Percentiles rank a stretch among this genome's conserved stretches.
These are phyloP conservation scores for Epizoanthus ramosus DNA, from an alignment of 92 coral and sea anemone species.

Conservation along the genomic window DNA sequence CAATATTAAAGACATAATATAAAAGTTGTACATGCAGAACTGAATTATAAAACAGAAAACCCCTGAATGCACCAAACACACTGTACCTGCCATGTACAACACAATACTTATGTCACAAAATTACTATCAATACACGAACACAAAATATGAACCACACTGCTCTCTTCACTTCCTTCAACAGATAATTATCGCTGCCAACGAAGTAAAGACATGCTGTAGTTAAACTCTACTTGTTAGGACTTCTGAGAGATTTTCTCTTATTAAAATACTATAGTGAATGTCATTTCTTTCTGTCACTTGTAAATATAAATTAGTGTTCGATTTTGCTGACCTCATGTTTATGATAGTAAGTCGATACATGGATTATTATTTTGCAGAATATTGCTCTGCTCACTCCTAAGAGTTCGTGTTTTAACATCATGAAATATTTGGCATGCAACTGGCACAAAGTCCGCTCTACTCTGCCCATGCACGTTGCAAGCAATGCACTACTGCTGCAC, in stretches of 20 bases:
- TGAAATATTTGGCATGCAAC: constrained; percentile 1
- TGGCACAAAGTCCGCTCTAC: constrained; percentile 21
- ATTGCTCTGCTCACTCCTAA: background rate
- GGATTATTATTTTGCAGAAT: constrained; percentile 13
- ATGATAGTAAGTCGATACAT: constrained; percentile 12
- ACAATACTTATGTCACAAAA: background rate
- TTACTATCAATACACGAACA: background rate
- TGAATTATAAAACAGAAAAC: background rate
- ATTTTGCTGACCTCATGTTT: constrained; percentile 33
- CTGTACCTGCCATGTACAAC: background rate
- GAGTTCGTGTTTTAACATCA: constrained; percentile 20
- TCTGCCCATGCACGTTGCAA: constrained; percentile 12
- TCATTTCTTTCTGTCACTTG: constrained; percentile 2
- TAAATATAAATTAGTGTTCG: constrained; percentile 41
- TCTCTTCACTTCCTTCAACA: background rate
- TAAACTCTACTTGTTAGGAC: constrained; percentile 1
- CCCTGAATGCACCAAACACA: background rate
- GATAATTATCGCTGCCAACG: background rate
- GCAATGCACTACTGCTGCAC: constrained; percentile 4
- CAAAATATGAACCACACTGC: background rate
- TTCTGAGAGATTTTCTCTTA: constrained; percentile 15
- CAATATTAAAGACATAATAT: too few relatives aligned
- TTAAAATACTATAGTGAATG: constrained; percentile 40
- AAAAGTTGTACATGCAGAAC: background rate
- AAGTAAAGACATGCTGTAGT: background rate